Conservation (phyloP, 2,888 invertebrate species). For the Lycophotia porphyrea region DNA sequence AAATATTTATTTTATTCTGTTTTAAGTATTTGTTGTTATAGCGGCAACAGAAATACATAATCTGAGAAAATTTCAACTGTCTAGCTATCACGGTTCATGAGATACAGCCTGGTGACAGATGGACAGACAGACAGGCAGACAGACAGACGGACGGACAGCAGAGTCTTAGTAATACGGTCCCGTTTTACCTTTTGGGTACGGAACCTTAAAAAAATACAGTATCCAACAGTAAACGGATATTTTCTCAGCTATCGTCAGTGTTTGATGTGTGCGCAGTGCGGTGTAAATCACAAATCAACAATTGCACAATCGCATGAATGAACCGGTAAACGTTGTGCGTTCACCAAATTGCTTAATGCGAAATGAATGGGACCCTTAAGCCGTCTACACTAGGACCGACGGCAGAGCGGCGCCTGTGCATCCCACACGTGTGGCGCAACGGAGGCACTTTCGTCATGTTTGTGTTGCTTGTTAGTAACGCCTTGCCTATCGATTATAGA, state of each 20-base stretch:
- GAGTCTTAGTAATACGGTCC: too few species aligned
- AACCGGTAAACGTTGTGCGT: conserved; percentile 85
- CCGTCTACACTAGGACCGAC: conserved; percentile 79
- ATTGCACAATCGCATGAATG: conserved; percentile 86
- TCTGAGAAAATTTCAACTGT: too few species aligned
- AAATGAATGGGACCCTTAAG: conserved; percentile 88
- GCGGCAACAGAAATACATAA: too few species aligned
- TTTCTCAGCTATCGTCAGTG: conserved; percentile 59
- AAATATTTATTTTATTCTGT: too few species aligned
- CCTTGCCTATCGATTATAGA: conserved; percentile 83
- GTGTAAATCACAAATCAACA: conserved; percentile 76
- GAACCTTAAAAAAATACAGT: conserved; percentile 25
- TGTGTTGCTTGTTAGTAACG: conserved; percentile 84
- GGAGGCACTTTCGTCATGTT: conserved; percentile 89
- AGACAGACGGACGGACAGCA: too few species aligned
- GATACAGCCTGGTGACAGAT: too few species aligned
- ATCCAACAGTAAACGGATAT: conserved; percentile 36
- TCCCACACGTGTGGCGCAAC: conserved; percentile 90
- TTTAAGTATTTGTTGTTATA: too few species aligned
- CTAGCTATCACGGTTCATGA: too few species aligned
- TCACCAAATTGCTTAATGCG: conserved; percentile 88
- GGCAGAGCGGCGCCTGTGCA: conserved; percentile 84
- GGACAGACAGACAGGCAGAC: too few species aligned
- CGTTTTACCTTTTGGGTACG: too few species aligned
- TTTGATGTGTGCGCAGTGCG: conserved; percentile 70